Percentiles rank a stretch among this genome's conserved stretches.
These are phyloP conservation scores for Lophotis ruficrista DNA, from an alignment of 2,113 vertebrate species.

Conservation along the genomic window DNA sequence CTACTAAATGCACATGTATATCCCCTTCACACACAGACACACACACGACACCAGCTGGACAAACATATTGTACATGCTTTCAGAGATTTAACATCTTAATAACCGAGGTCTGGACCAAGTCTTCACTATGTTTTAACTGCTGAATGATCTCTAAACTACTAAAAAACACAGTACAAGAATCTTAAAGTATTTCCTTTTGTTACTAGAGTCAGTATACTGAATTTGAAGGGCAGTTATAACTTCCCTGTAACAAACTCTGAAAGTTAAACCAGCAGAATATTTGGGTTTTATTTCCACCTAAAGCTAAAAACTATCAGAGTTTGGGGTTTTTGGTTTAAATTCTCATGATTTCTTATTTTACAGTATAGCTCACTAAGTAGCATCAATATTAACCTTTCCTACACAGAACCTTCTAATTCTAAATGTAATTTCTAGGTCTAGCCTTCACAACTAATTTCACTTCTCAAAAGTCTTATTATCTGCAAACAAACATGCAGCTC, in stretches of 20 bases:
- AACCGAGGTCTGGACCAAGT: background rate
- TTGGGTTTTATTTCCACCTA: background rate
- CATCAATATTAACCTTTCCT: background rate
- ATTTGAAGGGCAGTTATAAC: background rate
- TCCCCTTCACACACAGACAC: background rate
- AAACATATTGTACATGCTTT: background rate
- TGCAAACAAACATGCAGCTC: background rate
- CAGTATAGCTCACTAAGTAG: background rate
- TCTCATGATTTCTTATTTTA: background rate
- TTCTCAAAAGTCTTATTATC: background rate
- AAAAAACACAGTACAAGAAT: background rate
- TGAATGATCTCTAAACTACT: background rate
- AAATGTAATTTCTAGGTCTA: background rate
- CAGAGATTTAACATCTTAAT: background rate
- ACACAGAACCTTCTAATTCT: background rate
- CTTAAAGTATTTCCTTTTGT: background rate
- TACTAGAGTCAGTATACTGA: background rate
- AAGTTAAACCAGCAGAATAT: background rate
- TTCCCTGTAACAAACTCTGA: background rate
- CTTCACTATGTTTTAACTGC: background rate
- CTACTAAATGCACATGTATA: background rate
- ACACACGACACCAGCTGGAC: background rate
- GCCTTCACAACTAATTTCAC: background rate
- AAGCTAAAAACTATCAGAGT: background rate
- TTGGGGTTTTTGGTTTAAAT: background rate